A percentile compares a stretch with the other conserved stretches of the same genome.
Evolutionary conservation across 92 coral and sea anemone genomes (phyloP).

Genomic region (Heliopora coerulea): DNA sequence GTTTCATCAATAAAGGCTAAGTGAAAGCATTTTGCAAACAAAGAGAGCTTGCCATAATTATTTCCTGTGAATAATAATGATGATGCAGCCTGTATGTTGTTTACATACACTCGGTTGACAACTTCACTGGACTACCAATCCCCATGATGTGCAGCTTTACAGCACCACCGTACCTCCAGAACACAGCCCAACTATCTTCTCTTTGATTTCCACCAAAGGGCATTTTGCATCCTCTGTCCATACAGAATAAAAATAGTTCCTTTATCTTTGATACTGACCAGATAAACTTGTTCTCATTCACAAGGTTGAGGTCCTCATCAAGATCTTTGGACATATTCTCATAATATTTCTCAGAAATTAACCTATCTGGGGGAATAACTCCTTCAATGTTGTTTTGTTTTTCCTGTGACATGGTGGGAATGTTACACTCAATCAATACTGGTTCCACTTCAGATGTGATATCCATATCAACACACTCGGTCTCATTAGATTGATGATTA

Average conservation of each 20-base stretch:
- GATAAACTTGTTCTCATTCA: constrained; percentile 43
- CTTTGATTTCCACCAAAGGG: constrained; percentile 41
- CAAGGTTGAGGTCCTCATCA: constrained; percentile 24
- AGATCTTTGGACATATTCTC: constrained; percentile 8
- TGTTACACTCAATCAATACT: constrained; percentile 35
- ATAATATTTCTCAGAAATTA: constrained; percentile 19
- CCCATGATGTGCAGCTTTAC: constrained; percentile 32
- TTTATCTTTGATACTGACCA: constrained; percentile 22
- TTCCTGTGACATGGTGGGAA: constrained; percentile 37
- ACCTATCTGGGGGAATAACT: constrained; percentile 27
- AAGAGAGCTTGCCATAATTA: constrained; percentile 30
- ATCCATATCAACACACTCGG: not conserved
- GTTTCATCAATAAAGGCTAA: not conserved
- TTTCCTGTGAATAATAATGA: constrained; percentile 44
- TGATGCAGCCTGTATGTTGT: constrained; percentile 40
- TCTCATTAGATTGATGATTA: not conserved
- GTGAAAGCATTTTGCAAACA: constrained; percentile 29
- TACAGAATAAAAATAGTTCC: constrained; percentile 35
- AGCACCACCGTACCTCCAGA: constrained; percentile 31
- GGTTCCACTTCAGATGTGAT: constrained; percentile 22
- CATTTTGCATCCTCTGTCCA: constrained; percentile 46
- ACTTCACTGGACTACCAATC: constrained; percentile 40
- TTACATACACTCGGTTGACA: constrained; percentile 36
- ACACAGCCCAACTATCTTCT: constrained; percentile 42
- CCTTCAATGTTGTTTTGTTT: constrained; percentile 28